Evolutionary conservation across 1,140 invertebrate species (phyloP), one percentile per base, ranked within the genome.

Genomic region (Campoletis sonorensis): DNA sequence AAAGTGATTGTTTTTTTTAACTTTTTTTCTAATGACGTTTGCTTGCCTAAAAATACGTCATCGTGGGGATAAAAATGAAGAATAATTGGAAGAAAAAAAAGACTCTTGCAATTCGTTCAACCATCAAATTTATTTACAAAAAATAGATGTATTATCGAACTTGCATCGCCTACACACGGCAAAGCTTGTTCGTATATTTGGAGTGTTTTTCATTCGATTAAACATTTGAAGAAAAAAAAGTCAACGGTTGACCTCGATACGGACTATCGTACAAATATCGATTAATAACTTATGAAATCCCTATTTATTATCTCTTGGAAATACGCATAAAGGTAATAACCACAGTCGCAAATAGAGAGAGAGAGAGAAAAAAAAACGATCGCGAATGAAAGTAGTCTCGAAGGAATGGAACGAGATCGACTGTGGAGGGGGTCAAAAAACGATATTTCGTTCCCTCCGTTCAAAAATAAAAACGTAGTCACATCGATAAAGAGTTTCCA

Each of bases 51-150:
- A 33, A 33, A 33, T 33, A 4, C 30, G 7, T 33, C 30, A 33
- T 33, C 30, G 30, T 4, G 30, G 30, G 15, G 21, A 58, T 21
- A 58, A 58, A n/a, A 27, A 67, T 21, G 1, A 23, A 26, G n/a
- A 64, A 26, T 67, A 11, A 26, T 26, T 13, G 13, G 5, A 27
- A 67, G 5, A 13, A n/a, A 27, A 67, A 30, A 13, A 26, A 71
- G 40, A 49, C 23, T 58, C 27, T 26, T 77, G 13, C 0, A 27
- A 13, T 45, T 64, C 75, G 54, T 77, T 77, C 54, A 77, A 77
- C 30, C 75, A 64, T 77, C 54, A 77, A 40, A 64, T 77, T 77
- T 77, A 77, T 77, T 77, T 77, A 77, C 75, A 77, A 77, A 77
- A 75, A 75, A 75, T 75, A 75, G 23, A 64, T 40, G 61, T 64